These are phyloP conservation scores for Sebastes nivosus DNA, from an alignment of 2,797 vertebrate genomes.

Conservation along the genomic window DNA sequence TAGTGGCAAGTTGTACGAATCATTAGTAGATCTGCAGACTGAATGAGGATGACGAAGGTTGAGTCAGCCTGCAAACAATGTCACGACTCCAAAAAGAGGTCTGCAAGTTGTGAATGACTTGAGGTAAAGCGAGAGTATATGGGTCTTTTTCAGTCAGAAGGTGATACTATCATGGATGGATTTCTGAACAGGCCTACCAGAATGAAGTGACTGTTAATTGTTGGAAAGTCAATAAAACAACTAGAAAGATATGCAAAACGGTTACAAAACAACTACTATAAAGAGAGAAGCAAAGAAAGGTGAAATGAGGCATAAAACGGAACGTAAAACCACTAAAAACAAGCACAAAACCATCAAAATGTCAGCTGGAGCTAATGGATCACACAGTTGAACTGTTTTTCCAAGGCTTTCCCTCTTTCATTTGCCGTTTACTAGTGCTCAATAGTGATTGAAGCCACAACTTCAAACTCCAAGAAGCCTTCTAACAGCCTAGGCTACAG, in stretches of 20 bases:
- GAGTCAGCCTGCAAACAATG: constrained; percentile 30
- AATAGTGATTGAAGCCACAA: no score
- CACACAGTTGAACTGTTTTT: no score
- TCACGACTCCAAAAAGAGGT: neutral
- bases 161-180: neutral
- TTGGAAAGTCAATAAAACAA: neutral
- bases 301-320: neutral
- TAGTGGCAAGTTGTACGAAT: neutral
- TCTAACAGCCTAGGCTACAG: no score
- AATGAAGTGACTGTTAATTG: neutral
- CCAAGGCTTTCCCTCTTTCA: no score
- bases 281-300: no score
- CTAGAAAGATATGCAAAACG: neutral
- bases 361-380: no score
- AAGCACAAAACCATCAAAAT: no score
- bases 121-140: neutral
- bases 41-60: constrained; percentile 31
- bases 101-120: neutral
- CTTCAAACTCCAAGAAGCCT: no score
- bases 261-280: neutral
- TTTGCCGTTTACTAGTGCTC: no score
- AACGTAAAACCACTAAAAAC: neutral
- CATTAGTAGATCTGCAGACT: neutral
- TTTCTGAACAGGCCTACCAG: neutral
- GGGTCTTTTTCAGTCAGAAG: neutral